phyloP scores from a whole-genome alignment of 30 jellyfish, hydroid and myxozoan species.

The Chironex yamaguchii region DNA sequence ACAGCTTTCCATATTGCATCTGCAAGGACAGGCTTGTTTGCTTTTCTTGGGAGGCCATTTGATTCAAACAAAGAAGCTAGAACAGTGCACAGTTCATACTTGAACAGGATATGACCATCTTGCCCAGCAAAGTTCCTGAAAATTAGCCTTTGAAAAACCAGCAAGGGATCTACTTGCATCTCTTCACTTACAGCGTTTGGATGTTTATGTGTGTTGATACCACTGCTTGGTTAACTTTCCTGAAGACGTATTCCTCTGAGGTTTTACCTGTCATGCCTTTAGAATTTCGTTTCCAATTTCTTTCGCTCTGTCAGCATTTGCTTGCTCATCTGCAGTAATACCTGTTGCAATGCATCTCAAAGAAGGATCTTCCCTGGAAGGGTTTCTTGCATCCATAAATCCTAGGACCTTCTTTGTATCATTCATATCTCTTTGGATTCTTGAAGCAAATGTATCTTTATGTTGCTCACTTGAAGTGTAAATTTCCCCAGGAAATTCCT shows the following conservation, averaged over 20 bases:
- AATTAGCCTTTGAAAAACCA: conserved; percentile 55
- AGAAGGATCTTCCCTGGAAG: neutral
- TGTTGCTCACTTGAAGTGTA: conserved; percentile 25
- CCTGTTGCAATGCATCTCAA: neutral
- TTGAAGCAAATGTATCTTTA: conserved; percentile 30
- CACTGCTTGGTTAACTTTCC: conserved; percentile 2
- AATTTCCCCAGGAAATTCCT: conserved; percentile 12
- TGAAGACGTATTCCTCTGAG: conserved; percentile 19
- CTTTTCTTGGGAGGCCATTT: neutral
- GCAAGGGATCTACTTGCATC: conserved; percentile 51
- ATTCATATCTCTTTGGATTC: conserved; percentile 34
- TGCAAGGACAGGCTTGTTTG: conserved; percentile 28
- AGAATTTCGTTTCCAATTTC: conserved; percentile 21
- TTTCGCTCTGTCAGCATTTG: conserved; percentile 2
- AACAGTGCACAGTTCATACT: conserved; percentile 30
- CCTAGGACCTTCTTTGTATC: conserved; percentile 21
- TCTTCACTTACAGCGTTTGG: conserved; percentile 28
- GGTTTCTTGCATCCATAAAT: conserved; percentile 35
- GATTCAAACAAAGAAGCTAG: conserved; percentile 47
- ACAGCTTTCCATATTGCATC: conserved; percentile 14
- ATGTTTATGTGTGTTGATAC: neutral
- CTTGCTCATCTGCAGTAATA: neutral
- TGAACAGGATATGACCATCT: conserved; percentile 13
- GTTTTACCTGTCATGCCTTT: neutral
- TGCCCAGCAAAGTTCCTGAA: conserved; percentile 14